Percentiles rank a stretch among this genome's conserved stretches.
Evolutionary conservation across 2,113 vertebrate species (phyloP).

Genomic region (Malaclemys terrapin): DNA sequence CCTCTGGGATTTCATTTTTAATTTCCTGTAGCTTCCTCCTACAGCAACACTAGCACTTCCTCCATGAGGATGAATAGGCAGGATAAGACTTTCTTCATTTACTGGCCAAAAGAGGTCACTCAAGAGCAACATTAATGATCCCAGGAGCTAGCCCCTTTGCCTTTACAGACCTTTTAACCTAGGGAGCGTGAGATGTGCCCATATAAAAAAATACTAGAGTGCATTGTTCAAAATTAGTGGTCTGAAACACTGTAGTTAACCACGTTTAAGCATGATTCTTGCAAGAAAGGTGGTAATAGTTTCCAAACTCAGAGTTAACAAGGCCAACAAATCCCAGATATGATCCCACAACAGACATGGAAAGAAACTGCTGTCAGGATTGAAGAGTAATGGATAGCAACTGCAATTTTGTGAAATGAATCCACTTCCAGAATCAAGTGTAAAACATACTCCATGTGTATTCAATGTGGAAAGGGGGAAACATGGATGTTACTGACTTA

Average conservation of each 20-base stretch:
- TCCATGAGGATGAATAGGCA: not conserved
- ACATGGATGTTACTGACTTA: not conserved
- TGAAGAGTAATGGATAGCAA: not conserved
- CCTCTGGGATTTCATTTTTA: not conserved
- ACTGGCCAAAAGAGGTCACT: not conserved
- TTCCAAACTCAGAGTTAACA: not conserved
- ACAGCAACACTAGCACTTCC: not conserved
- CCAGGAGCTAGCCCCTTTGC: not conserved
- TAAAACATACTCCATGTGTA: not conserved
- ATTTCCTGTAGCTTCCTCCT: not conserved
- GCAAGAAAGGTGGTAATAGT: not conserved
- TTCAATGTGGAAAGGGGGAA: accelerated
- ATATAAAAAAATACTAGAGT: accelerated
- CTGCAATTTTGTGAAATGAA: accelerated
- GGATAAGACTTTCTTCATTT: not conserved
- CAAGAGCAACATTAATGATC: accelerated
- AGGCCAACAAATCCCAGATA: accelerated
- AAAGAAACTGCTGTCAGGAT: not conserved
- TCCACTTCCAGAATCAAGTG: not conserved
- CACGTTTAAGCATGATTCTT: not conserved
- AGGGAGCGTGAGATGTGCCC: not conserved
- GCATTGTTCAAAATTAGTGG: accelerated
- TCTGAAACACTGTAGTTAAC: accelerated
- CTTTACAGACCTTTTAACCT: not conserved
- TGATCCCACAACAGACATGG: not conserved